These are phyloP conservation scores for Psittacula echo DNA, from an alignment of 2,797 vertebrate genomes.

Conservation along the genomic window DNA sequence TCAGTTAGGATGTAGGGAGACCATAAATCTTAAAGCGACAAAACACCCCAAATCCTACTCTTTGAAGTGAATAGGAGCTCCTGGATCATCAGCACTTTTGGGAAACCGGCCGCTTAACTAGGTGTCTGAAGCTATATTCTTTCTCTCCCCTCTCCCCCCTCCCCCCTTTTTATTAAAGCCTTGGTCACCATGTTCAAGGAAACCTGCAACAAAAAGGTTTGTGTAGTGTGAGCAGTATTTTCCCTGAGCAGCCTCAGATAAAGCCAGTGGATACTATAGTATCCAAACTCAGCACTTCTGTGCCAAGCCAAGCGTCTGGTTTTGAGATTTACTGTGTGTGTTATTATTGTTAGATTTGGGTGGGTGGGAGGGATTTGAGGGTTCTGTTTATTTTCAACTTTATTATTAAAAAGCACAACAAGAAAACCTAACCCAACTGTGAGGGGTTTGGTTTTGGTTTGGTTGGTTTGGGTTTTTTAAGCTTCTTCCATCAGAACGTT, in stretches of 20 bases:
- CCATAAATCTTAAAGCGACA: conserved; percentile 59
- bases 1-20: conserved; percentile 38
- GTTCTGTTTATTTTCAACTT: neutral
- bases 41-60: conserved; percentile 47
- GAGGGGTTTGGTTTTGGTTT: neutral
- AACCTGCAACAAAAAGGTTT: neutral
- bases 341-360: neutral
- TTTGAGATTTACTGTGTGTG: neutral
- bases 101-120: conserved; percentile 37
- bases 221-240: neutral
- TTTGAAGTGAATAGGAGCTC: conserved; percentile 63
- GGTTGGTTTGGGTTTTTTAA: neutral
- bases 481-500: neutral
- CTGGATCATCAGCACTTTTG: conserved; percentile 37
- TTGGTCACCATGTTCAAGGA: neutral
- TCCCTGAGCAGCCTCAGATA: neutral
- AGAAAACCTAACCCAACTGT: neutral
- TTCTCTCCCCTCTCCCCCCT: too few species aligned
- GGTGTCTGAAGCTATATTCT: neutral
- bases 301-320: neutral
- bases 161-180: neutral
- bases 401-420: neutral
- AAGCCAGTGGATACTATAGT: neutral
- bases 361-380: neutral
- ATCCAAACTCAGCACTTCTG: neutral